These are phyloP conservation scores for Theonella swinhoei DNA, from an alignment of 37 sponge, comb jelly and placozoan genomes.

Conservation along the genomic window DNA sequence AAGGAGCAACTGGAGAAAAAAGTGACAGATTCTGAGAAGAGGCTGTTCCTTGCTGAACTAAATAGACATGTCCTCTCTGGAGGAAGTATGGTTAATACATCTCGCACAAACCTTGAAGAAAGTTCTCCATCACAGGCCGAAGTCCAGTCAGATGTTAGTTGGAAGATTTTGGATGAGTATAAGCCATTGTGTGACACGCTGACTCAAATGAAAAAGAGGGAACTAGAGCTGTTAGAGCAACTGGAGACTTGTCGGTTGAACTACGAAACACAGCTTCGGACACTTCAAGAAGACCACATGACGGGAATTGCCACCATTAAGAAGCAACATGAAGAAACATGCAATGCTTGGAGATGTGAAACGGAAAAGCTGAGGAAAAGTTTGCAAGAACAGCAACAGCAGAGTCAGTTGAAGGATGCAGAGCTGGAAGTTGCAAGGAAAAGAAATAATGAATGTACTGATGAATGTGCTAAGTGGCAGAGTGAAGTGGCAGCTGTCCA, in stretches of 20 bases:
- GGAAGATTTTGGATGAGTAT: conserved; percentile 36
- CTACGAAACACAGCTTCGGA: conserved; percentile 21
- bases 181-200: conserved; percentile 24
- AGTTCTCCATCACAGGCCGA: background rate
- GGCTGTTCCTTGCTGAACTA: background rate
- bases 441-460: background rate
- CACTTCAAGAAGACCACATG: conserved; percentile 16
- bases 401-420: background rate
- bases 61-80: background rate
- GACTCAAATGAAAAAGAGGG: background rate
- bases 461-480: background rate
- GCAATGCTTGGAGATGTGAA: background rate
- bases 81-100: background rate
- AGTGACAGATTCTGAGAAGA: conserved; percentile 24
- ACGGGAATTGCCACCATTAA: conserved; percentile 21
- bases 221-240: conserved; percentile 15
- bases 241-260: conserved; percentile 29
- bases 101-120: background rate
- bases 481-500: background rate
- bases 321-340: conserved; percentile 3
- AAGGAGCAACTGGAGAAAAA: conserved; percentile 35
- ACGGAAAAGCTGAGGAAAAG: conserved; percentile 6
- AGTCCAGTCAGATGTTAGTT: conserved; percentile 41
- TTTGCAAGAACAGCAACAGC: background rate
- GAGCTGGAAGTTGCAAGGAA: background rate